Evolutionary conservation across 2,113 vertebrate species (phyloP).

Genomic region (Tragelaphus buxtoni): DNA sequence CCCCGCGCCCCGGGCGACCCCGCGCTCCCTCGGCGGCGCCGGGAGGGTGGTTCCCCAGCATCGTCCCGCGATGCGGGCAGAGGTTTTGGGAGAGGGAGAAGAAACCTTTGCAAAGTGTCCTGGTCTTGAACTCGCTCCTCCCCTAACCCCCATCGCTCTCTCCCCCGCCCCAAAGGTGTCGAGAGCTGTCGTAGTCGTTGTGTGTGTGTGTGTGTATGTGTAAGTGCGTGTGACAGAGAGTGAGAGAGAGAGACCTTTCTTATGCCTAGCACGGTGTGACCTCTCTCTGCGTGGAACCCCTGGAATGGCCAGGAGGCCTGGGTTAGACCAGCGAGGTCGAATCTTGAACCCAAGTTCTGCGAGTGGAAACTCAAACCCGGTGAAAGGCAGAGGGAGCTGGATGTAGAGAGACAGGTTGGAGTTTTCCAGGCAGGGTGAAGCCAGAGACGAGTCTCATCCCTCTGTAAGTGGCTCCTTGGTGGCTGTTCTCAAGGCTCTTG

Average conservation of each 20-base stretch:
- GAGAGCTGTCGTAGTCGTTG: neutral
- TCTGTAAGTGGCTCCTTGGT: neutral
- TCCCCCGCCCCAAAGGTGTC: neutral
- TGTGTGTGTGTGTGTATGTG: neutral
- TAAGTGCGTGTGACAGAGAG: neutral
- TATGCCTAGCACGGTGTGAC: neutral
- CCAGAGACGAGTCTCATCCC: neutral
- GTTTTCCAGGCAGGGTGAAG: neutral
- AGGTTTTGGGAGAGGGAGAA: neutral
- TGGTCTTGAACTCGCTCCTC: neutral
- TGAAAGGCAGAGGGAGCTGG: neutral
- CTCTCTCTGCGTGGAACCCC: neutral
- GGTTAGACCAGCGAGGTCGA: neutral
- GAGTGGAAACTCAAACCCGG: neutral
- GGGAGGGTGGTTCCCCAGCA: neutral
- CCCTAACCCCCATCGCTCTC: neutral
- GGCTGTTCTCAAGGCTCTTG: neutral
- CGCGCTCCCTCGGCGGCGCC: too few species aligned
- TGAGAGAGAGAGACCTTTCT: neutral
- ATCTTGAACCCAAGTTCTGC: neutral
- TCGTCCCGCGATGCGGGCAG: neutral
- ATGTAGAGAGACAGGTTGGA: neutral
- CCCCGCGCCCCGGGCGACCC: too few species aligned
- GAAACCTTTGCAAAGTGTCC: neutral
- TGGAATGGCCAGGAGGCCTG: neutral